Conservation (phyloP, 2,888 invertebrate species). For the Neoaliturus tenellus region DNA sequence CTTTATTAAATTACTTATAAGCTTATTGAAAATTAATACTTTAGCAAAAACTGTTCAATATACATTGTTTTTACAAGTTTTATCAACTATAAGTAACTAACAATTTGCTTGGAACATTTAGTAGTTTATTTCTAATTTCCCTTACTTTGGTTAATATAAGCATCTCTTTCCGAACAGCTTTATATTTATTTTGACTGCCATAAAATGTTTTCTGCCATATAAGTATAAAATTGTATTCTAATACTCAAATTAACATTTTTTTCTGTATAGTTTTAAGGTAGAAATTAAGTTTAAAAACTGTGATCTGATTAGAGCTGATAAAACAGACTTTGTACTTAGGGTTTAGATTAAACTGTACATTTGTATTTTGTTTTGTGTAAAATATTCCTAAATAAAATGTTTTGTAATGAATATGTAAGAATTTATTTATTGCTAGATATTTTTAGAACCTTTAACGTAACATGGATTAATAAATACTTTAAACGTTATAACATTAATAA, state of each 20-base stretch:
- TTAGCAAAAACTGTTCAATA: not conserved
- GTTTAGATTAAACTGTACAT: conserved; percentile 7
- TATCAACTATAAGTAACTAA: too few species aligned
- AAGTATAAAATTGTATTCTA: not conserved
- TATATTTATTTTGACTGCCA: not conserved
- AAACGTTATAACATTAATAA: too few species aligned
- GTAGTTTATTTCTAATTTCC: too few species aligned
- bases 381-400: not conserved
- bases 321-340: conserved; percentile 7
- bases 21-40: not conserved
- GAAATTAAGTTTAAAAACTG: conserved; percentile 7
- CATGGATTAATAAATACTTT: too few species aligned
- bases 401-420: not conserved
- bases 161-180: not conserved
- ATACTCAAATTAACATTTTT: not conserved
- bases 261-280: not conserved
- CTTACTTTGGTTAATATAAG: too few species aligned
- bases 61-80: too few species aligned
- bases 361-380: not conserved
- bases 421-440: too few species aligned
- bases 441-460: too few species aligned
- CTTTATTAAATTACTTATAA: not conserved
- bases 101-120: too few species aligned
- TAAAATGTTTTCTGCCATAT: too few species aligned
- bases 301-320: not conserved